These are phyloP conservation scores for Chironomus tentans DNA, from an alignment of 2,888 invertebrate genomes.

Conservation along the genomic window DNA sequence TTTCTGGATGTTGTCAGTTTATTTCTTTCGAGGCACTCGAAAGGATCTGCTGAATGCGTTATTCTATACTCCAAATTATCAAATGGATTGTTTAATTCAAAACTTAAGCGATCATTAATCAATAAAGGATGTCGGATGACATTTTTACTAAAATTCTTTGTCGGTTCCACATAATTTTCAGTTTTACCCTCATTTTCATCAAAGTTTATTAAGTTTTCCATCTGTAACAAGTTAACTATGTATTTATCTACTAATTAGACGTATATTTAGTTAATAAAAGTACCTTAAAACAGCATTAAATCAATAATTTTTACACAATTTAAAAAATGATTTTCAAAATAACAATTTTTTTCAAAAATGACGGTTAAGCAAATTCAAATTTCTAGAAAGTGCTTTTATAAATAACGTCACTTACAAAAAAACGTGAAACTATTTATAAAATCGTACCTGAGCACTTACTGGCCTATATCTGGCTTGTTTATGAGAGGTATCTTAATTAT, in stretches of 20 bases:
- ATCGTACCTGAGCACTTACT: background rate
- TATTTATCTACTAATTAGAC: no score
- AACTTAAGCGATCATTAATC: background rate
- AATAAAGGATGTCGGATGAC: background rate
- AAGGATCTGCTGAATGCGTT: background rate
- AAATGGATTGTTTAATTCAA: slow-evolving; percentile 3
- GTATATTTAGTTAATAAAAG: no score
- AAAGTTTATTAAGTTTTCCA: slow-evolving; percentile 18
- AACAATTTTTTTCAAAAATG: background rate
- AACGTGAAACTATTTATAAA: background rate
- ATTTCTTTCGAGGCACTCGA: background rate
- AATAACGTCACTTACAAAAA: background rate
- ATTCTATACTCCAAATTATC: background rate
- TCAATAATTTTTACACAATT: no score
- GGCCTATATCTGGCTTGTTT: no score
- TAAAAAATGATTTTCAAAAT: background rate
- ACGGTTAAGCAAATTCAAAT: background rate
- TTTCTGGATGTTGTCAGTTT: background rate
- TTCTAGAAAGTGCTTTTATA: background rate
- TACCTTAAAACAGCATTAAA: no score
- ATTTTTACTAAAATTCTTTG: background rate
- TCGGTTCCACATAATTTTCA: background rate
- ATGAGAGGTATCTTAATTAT: no score
- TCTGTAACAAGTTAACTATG: background rate
- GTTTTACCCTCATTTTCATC: background rate